Conservation (phyloP, 1,140 invertebrate species). For the Hyphantria cunea region DNA sequence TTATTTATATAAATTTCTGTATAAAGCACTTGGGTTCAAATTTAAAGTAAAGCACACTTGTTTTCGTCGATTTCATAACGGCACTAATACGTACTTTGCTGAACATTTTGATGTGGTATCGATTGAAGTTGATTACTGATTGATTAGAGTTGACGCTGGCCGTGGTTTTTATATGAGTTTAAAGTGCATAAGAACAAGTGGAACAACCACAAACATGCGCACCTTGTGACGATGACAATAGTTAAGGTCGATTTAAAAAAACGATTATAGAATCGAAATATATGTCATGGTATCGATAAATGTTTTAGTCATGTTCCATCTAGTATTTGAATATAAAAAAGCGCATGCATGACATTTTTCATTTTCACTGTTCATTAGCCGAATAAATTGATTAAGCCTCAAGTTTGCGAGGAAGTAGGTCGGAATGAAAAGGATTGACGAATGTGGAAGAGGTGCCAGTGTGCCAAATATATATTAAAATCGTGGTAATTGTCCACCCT, state of each 20-base stretch:
- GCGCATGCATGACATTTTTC: too few species aligned
- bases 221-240: constrained; percentile 51
- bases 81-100: constrained; percentile 44
- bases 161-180: constrained; percentile 59
- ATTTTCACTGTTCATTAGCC: too few species aligned
- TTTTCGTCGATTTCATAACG: background rate
- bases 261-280: constrained; percentile 46
- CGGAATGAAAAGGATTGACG: background rate
- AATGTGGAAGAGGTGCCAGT: too few species aligned
- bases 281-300: constrained; percentile 50
- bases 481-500: too few species aligned
- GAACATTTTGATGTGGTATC: constrained; percentile 47
- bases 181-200: constrained; percentile 50
- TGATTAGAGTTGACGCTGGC: constrained; percentile 43
- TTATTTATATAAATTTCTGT: too few species aligned
- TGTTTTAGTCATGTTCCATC: constrained; percentile 33
- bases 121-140: constrained; percentile 46
- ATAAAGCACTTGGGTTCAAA: too few species aligned
- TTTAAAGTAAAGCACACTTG: background rate
- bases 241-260: constrained; percentile 43
- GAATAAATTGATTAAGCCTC: too few species aligned
- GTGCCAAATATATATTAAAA: too few species aligned
- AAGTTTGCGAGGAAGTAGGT: too few species aligned
- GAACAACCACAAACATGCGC: constrained; percentile 43
- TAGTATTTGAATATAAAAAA: too few species aligned